Conservation (phyloP, 2,113 vertebrate species). For the Carassius gibelio region DNA sequence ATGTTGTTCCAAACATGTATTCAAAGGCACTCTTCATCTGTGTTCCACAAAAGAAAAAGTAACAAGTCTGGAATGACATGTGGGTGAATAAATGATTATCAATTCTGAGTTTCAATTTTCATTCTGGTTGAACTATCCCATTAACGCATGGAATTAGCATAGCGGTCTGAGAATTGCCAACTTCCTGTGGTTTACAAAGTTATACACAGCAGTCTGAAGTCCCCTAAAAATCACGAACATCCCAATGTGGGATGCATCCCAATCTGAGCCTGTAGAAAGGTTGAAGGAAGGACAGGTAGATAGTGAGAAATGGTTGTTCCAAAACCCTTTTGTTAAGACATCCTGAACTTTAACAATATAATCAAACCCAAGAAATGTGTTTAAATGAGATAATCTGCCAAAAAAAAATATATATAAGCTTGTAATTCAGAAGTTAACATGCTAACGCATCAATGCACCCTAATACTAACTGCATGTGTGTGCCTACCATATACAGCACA, state of each 20-base stretch:
- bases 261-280: constrained; percentile 32
- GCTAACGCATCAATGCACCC: constrained; percentile 22
- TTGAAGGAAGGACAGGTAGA: constrained; percentile 40
- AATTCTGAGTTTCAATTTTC: background rate
- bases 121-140: background rate
- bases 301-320: constrained; percentile 54
- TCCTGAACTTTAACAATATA: constrained; percentile 7
- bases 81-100: background rate
- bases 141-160: background rate
- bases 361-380: constrained; percentile 2
- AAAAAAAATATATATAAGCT: background rate
- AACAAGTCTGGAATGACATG: background rate
- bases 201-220: background rate
- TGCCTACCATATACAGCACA: constrained; percentile 42
- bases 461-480: constrained; percentile 31
- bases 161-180: background rate
- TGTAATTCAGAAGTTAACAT: background rate
- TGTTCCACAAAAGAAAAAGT: background rate
- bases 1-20: background rate
- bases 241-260: background rate
- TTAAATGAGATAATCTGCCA: constrained; percentile 10
- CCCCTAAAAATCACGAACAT: background rate
- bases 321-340: constrained; percentile 76
- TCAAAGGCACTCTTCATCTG: background rate
- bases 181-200: background rate